Conservation (phyloP, 2,113 vertebrate genomes). For the Cettia cetti region DNA sequence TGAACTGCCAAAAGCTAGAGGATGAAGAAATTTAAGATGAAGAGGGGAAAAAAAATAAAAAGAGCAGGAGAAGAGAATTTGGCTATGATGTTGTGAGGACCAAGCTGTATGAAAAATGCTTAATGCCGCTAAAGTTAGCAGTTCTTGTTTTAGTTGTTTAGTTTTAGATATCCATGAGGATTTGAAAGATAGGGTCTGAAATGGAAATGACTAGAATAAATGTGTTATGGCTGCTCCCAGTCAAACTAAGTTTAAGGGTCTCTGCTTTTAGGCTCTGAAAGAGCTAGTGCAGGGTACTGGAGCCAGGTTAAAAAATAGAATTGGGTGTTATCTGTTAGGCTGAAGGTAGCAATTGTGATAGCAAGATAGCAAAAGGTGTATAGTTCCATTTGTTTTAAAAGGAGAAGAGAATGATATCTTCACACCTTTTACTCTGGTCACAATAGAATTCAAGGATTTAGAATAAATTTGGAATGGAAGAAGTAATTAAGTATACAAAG, state of each 20-base stretch:
- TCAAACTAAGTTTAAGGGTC: not conserved
- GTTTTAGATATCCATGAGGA: not conserved
- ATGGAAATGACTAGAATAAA: not conserved
- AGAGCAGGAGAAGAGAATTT: not conserved
- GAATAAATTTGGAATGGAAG: not conserved
- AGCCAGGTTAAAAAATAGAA: not conserved
- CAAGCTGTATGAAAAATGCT: not conserved
- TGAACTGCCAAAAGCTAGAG: not conserved
- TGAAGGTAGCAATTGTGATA: not conserved
- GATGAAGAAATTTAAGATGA: not conserved
- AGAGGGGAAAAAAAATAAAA: accelerated
- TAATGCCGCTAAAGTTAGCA: not conserved
- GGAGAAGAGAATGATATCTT: not conserved
- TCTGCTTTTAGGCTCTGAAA: not conserved
- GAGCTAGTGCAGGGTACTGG: not conserved
- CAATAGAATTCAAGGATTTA: not conserved
- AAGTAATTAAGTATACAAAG: not conserved
- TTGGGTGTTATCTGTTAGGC: not conserved
- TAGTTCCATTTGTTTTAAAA: not conserved
- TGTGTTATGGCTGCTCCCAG: not conserved
- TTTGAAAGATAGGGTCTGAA: not conserved
- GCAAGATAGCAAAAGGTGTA: not conserved
- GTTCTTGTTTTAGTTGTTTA: not conserved
- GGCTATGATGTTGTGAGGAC: not conserved
- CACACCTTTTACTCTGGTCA: not conserved